Evolutionary conservation across 2,113 vertebrate species (phyloP), one percentile per base, ranked within the genome.

Genomic region (Salvelinus alpinus): DNA sequence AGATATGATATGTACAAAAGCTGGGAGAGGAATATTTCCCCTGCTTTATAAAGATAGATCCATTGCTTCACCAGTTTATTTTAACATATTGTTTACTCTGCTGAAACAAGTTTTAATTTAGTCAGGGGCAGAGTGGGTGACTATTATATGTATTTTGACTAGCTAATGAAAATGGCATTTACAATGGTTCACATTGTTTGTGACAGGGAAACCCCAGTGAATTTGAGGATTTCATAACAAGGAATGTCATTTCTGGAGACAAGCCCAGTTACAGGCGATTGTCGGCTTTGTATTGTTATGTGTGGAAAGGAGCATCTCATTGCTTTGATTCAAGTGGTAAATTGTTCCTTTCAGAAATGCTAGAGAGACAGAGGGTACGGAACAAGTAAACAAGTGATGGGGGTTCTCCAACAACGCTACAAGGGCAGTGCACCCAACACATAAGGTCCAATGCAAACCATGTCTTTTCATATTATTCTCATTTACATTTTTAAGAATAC

Each of bases 71-170:
- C 79, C 79, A 71, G 64, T 78, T 84, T 79, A 69, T 73, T 77
- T 84, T 64, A 78, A 83, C 77, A 84, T 80, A 72, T 80, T 83
- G 78, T 84, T 80, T 83, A 84, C 70, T 85, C 85, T 84, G 82
- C 80, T 38, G 73, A 78, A 73, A 66, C 3, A n/a, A 69, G 80
- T 89, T 88, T 87, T 85, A 76, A 77, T 34, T 79, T 78, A 80
- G 78, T 64, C 79, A 69, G 31, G 80, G 81, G 78, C 83, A 34
- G 77, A 71, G 77, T 69, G 16, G 57, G 66, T 72, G 3, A 81
- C 71, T 82, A 77, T 76, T 79, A 90, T 89, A 84, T 80, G 60
- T 88, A 80, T 87, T 92, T 87, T 89, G 87, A 89, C 84, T 83
- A 79, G 75, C 80, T 90, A 76, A 85, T 85, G 78, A 82, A 90